Evolutionary conservation across 2,113 vertebrate species (phyloP).

Genomic region (Nyctibius bracteatus): DNA sequence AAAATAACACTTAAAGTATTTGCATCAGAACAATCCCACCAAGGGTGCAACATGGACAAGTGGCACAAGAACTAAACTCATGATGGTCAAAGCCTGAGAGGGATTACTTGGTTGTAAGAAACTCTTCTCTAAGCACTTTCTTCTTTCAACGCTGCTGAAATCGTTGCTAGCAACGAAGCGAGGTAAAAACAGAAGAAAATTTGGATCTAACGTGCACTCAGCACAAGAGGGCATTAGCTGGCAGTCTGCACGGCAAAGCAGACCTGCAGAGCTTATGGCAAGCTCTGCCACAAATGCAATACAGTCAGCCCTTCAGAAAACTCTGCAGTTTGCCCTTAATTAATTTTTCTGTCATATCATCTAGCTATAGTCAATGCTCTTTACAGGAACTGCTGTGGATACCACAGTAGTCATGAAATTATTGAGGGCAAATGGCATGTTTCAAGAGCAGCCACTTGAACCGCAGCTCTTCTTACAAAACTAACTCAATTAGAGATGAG

Average conservation of each 20-base stretch:
- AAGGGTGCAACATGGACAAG: background rate
- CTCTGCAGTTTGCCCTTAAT: background rate
- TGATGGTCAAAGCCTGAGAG: background rate
- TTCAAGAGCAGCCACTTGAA: background rate
- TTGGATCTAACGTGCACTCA: background rate
- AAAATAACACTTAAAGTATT: background rate
- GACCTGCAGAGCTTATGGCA: background rate
- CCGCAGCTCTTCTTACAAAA: background rate
- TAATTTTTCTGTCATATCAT: background rate
- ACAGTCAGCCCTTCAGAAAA: background rate
- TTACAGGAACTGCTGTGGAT: background rate
- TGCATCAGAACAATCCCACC: background rate
- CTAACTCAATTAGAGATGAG: background rate
- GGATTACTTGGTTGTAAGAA: background rate
- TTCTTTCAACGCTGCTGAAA: background rate
- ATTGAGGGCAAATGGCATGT: background rate
- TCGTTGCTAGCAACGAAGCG: background rate
- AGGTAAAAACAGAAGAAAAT: background rate
- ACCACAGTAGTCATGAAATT: background rate
- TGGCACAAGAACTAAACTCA: background rate
- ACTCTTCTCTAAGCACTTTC: background rate
- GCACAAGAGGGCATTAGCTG: background rate
- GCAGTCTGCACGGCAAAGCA: background rate
- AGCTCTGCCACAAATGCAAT: background rate
- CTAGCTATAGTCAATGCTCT: background rate